These are phyloP conservation scores for Tortricodes alternella DNA, from an alignment of 2,888 invertebrate species.

Conservation along the genomic window DNA sequence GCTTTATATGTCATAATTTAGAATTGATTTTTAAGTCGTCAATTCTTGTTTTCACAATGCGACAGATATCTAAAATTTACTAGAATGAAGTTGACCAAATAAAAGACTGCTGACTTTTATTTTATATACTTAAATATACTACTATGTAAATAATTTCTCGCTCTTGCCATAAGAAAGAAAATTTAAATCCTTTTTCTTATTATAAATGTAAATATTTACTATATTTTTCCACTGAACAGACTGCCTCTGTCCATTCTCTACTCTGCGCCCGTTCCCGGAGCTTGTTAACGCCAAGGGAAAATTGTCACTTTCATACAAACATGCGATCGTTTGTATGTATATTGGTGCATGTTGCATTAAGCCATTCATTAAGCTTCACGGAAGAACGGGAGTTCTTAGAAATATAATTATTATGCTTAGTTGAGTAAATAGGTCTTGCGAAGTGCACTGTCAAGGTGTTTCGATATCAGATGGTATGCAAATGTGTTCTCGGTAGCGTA, in stretches of 20 bases:
- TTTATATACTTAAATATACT: too few relatives aligned
- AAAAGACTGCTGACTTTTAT: too few relatives aligned
- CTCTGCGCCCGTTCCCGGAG: constrained; percentile 51
- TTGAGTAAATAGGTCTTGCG: constrained; percentile 33
- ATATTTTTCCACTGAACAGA: too few relatives aligned
- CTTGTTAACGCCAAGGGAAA: constrained; percentile 41
- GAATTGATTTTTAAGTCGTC: too few relatives aligned
- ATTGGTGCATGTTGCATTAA: constrained; percentile 33
- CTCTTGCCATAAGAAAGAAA: too few relatives aligned
- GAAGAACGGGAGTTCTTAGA: constrained; percentile 52
- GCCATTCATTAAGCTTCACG: constrained; percentile 47
- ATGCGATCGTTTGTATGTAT: constrained; percentile 37
- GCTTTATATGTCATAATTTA: not conserved
- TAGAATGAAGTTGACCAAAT: too few relatives aligned
- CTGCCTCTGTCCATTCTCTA: constrained; percentile 51
- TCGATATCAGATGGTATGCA: constrained; percentile 34
- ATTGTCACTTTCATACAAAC: constrained; percentile 47
- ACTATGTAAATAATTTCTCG: too few relatives aligned
- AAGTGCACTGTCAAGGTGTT: constrained; percentile 53
- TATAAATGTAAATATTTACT: too few relatives aligned
- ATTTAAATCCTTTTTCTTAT: too few relatives aligned
- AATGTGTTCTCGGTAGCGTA: not conserved
- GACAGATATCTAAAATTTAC: too few relatives aligned
- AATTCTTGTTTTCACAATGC: too few relatives aligned
- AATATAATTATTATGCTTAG: constrained; percentile 36